phyloP scores from a whole-genome alignment of 2,113 vertebrate genomes.

The Oxygymnocypris stewartii region DNA sequence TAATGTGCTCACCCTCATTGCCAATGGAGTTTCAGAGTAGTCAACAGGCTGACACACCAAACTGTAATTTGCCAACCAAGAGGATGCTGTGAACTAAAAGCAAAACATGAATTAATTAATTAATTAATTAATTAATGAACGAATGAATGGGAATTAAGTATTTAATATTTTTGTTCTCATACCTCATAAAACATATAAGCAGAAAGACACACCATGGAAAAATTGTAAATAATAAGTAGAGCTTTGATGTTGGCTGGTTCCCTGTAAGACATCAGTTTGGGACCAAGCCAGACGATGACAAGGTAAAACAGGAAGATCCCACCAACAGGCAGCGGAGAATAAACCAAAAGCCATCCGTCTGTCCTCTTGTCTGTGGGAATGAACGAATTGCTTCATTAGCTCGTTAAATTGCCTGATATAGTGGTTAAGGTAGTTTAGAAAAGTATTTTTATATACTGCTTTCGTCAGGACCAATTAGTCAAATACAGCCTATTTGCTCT shows the following conservation, averaged over 20 bases:
- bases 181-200: constrained; percentile 76
- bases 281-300: constrained; percentile 62
- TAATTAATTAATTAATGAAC: background rate
- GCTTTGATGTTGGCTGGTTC: constrained; percentile 62
- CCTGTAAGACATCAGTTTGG: constrained; percentile 45
- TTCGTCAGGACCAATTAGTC: background rate
- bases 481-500: background rate
- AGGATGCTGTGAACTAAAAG: constrained; percentile 73
- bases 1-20: constrained; percentile 64
- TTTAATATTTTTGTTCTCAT: constrained; percentile 3
- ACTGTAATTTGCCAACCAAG: constrained; percentile 70
- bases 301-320: constrained; percentile 68
- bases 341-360: constrained; percentile 66
- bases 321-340: constrained; percentile 63
- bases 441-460: background rate
- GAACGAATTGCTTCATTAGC: background rate
- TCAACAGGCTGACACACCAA: constrained; percentile 75
- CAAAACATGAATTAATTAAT: background rate
- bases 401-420: background rate
- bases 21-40: constrained; percentile 66
- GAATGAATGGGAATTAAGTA: background rate
- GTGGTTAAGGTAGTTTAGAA: background rate
- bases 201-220: constrained; percentile 67
- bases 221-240: constrained; percentile 64
- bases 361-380: constrained; percentile 71